These are phyloP conservation scores for Dorcus parallelipipedus DNA, from an alignment of 2,888 invertebrate genomes.

Conservation along the genomic window DNA sequence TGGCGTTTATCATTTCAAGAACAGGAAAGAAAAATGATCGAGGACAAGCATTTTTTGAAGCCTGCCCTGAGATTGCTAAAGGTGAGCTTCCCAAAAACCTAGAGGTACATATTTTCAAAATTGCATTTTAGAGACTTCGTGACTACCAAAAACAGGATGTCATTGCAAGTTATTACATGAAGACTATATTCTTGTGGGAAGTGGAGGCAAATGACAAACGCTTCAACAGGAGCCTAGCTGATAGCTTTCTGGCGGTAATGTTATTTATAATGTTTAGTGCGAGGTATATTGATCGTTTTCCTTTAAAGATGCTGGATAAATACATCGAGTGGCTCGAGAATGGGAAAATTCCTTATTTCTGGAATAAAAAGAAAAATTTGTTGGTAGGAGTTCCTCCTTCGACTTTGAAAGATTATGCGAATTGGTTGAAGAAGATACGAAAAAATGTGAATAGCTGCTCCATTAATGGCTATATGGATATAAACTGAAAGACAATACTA, in stretches of 20 bases:
- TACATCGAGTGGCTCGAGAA: conserved; percentile 42
- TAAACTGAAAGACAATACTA: no score
- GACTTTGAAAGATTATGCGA: no score
- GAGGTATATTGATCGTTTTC: conserved; percentile 13
- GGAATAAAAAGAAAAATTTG: conserved; percentile 48
- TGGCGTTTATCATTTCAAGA: conserved; percentile 59
- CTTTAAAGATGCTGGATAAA: conserved; percentile 48
- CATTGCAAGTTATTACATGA: conserved; percentile 57
- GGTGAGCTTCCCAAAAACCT: no score
- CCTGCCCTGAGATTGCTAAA: conserved; percentile 47
- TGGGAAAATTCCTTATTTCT: conserved; percentile 49
- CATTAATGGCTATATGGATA: no score
- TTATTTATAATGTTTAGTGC: no score
- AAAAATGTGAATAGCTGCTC: no score
- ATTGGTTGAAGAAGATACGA: no score
- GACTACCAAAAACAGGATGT: conserved; percentile 48
- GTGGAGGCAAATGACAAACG: conserved; percentile 25
- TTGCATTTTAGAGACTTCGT: conserved; percentile 49
- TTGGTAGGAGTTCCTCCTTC: conserved; percentile 30
- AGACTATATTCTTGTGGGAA: conserved; percentile 54
- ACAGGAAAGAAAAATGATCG: conserved; percentile 53
- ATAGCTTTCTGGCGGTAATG: conserved; percentile 39
- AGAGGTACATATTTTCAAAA: conserved; percentile 29
- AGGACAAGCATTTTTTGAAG: conserved; percentile 49
- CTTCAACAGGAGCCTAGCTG: conserved; percentile 23